Conservation (phyloP, 1,140 invertebrate species). For the Drosophila nasuta region DNA sequence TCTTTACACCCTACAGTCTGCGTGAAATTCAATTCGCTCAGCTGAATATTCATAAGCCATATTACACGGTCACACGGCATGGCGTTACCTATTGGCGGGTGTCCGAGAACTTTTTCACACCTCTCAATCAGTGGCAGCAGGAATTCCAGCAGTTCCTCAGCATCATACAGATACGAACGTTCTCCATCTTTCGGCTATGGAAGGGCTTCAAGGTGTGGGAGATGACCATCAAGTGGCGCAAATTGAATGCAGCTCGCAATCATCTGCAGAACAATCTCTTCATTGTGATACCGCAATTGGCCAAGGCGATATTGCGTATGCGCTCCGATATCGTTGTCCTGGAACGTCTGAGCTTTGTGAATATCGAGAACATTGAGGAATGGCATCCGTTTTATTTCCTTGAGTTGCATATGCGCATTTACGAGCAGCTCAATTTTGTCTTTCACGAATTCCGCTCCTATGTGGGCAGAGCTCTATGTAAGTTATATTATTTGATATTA, state of each 20-base stretch:
- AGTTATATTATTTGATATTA: conserved; percentile 17
- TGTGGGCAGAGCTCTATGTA: conserved; percentile 64
- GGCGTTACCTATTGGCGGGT: conserved; percentile 89
- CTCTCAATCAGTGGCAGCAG: conserved; percentile 89
- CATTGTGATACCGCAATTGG: conserved; percentile 89
- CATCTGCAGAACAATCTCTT: conserved; percentile 89
- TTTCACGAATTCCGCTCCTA: conserved; percentile 70
- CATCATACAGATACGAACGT: conserved; percentile 89
- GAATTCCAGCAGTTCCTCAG: conserved; percentile 89
- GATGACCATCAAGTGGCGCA: conserved; percentile 90
- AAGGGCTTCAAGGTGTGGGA: conserved; percentile 93
- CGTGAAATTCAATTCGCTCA: conserved; percentile 88
- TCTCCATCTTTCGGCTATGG: conserved; percentile 91
- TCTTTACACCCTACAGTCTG: conserved; percentile 89
- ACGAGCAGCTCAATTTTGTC: conserved; percentile 61
- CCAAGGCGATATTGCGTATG: conserved; percentile 89
- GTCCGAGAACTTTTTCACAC: conserved; percentile 89
- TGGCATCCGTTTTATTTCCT: conserved; percentile 88
- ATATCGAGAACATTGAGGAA: conserved; percentile 86
- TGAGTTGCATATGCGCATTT: conserved; percentile 87
- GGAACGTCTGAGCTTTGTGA: conserved; percentile 87
- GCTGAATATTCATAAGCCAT: conserved; percentile 87
- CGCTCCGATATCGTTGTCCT: conserved; percentile 90
- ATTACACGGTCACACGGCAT: conserved; percentile 89
- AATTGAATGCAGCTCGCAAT: conserved; percentile 87